These are phyloP conservation scores for Halcyon leucocephala DNA, from an alignment of 2,797 vertebrate species.

Conservation along the genomic window DNA sequence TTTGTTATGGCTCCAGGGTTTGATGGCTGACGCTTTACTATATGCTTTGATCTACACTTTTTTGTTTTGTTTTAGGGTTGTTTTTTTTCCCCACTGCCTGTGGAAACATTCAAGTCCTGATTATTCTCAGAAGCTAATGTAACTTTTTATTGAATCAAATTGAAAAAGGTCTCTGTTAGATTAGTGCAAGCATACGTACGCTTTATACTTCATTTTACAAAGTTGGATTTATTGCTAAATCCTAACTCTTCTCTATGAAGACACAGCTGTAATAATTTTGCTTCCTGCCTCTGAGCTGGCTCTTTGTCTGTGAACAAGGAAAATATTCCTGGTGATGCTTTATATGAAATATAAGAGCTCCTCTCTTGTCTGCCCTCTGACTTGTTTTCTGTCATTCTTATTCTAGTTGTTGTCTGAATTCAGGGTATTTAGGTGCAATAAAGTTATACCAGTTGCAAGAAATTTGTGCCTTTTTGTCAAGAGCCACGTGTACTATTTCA, in stretches of 20 bases:
- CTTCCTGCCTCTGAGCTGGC: not conserved
- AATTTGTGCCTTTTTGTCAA: not conserved
- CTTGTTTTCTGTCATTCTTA: not conserved
- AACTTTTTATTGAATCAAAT: not conserved
- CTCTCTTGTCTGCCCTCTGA: not conserved
- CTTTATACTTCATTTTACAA: not conserved
- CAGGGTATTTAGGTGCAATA: not conserved
- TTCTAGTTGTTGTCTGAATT: not conserved
- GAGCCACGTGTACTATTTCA: not conserved
- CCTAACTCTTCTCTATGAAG: not conserved
- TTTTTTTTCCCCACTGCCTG: not conserved
- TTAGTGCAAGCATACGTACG: not conserved
- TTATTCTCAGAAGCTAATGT: not conserved
- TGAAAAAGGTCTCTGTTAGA: not conserved
- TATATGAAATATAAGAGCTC: not conserved
- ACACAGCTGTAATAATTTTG: not conserved
- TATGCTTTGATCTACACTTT: not conserved
- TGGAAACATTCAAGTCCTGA: not conserved
- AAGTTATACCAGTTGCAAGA: not conserved
- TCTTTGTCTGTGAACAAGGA: not conserved
- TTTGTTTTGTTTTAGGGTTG: not conserved
- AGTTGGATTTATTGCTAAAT: not conserved
- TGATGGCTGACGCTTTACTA: not conserved
- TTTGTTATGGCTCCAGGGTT: slow-evolving; percentile 52
- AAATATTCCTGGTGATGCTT: not conserved